These are phyloP conservation scores for Galeruca laticollis DNA, from an alignment of 2,888 invertebrate genomes.

Conservation along the genomic window DNA sequence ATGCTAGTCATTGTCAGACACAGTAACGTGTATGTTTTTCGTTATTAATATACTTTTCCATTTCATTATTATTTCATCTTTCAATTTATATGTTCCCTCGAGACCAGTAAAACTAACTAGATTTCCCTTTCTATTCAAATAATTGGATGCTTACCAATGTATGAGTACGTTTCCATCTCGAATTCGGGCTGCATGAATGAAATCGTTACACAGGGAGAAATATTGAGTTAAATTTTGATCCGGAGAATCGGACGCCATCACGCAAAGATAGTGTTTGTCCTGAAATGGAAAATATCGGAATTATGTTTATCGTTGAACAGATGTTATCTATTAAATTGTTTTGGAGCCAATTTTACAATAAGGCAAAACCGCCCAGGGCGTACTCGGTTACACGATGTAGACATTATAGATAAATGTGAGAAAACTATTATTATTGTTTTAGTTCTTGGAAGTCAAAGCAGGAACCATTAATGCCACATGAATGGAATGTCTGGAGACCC, in stretches of 20 bases:
- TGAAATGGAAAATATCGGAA: constrained; percentile 66
- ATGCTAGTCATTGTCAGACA: neutral
- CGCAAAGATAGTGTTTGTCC: constrained; percentile 96
- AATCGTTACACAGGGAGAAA: constrained; percentile 94
- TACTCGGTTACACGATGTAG: too few species aligned
- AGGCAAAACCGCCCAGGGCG: neutral
- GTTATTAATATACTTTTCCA: neutral
- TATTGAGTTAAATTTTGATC: constrained; percentile 94
- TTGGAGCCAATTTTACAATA: constrained; percentile 5
- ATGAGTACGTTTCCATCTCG: constrained; percentile 92
- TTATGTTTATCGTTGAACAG: constrained; percentile 51
- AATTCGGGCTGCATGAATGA: constrained; percentile 92
- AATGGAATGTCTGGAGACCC: too few species aligned
- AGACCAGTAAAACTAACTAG: neutral
- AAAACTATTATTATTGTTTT: too few species aligned
- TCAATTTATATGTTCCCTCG: neutral
- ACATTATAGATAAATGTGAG: too few species aligned
- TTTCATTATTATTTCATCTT: neutral
- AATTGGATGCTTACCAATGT: constrained; percentile 81
- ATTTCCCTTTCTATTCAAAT: neutral
- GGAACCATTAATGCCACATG: too few species aligned
- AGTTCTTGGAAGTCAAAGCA: too few species aligned
- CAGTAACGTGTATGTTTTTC: neutral
- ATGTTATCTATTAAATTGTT: neutral
- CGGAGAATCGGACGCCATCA: constrained; percentile 95